These are phyloP conservation scores for Xerus rutilus DNA, from an alignment of 2,797 vertebrate species.

Conservation along the genomic window DNA sequence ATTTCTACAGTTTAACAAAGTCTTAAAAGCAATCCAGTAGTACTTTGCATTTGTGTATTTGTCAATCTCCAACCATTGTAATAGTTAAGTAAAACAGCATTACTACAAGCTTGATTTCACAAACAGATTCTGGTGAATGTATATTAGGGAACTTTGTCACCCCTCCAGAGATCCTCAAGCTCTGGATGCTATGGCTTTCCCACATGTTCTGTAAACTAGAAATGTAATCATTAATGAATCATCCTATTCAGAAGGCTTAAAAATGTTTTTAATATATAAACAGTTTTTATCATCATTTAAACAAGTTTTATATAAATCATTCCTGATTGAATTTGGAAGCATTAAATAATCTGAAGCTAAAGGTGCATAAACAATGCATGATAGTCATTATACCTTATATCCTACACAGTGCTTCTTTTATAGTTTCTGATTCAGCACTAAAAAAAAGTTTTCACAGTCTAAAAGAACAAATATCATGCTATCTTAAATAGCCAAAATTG, in stretches of 20 bases:
- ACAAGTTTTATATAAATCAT: background rate
- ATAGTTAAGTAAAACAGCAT: background rate
- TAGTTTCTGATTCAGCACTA: background rate
- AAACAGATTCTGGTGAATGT: background rate
- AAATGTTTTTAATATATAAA: background rate
- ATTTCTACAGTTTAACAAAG: background rate
- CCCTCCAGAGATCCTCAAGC: background rate
- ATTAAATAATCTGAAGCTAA: background rate
- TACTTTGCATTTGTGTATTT: background rate
- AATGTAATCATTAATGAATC: background rate
- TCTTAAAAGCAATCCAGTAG: rapidly evolving
- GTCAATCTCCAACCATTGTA: background rate
- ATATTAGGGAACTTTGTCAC: background rate
- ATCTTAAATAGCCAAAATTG: background rate
- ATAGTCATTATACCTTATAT: background rate
- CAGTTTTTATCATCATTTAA: background rate
- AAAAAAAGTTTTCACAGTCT: background rate
- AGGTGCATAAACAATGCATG: background rate
- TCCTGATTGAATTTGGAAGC: background rate
- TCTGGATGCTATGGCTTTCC: background rate
- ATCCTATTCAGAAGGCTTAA: background rate
- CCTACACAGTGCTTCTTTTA: background rate
- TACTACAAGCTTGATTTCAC: rapidly evolving
- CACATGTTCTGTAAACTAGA: background rate
- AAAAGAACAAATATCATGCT: background rate